phyloP scores from a whole-genome alignment of 2,113 vertebrate genomes.

The Phylloscopus whistleri region DNA sequence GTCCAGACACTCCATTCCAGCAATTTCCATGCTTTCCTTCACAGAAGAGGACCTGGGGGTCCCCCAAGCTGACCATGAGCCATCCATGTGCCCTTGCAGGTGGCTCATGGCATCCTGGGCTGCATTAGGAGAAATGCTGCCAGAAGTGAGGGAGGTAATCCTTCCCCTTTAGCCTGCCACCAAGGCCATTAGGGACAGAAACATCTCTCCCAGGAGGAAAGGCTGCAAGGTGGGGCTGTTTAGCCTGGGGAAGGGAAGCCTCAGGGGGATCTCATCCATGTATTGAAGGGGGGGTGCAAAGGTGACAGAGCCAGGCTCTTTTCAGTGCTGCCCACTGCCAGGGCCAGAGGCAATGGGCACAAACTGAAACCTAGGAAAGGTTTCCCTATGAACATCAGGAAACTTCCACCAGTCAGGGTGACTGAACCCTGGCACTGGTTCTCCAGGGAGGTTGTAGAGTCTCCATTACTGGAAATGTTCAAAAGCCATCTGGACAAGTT shows the following conservation, averaged over 20 bases:
- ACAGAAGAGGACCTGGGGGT: neutral
- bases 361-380: neutral
- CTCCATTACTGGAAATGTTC: neutral
- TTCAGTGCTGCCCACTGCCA: neutral
- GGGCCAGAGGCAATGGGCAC: neutral
- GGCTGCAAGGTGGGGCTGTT: neutral
- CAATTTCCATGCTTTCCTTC: neutral
- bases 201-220: neutral
- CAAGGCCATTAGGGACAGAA: neutral
- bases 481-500: neutral
- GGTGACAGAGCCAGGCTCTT: neutral
- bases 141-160: neutral
- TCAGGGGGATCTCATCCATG: neutral
- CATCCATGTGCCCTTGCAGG: neutral
- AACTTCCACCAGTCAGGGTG: neutral
- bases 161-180: neutral
- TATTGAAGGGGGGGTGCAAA: neutral
- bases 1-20: neutral
- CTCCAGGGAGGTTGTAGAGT: neutral
- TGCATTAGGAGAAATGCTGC: neutral
- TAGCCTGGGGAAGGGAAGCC: neutral
- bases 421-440: neutral
- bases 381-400: neutral
- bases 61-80: neutral
- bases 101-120: neutral